Evolutionary conservation across 2,888 invertebrate genomes (phyloP).

Genomic region (Sepiola atlantica): DNA sequence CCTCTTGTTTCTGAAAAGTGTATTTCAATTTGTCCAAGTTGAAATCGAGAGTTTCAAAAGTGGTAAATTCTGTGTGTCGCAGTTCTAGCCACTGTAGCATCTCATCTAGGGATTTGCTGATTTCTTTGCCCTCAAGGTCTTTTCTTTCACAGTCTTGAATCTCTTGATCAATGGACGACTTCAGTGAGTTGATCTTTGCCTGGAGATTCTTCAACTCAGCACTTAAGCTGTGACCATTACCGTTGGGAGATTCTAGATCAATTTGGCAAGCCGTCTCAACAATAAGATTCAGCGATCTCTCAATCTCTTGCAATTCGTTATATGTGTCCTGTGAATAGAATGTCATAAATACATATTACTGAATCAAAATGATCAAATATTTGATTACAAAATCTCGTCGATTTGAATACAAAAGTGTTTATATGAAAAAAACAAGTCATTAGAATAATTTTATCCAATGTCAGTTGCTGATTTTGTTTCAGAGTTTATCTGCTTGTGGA

Average conservation of each 20-base stretch:
- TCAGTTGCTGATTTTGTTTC: too few species aligned
- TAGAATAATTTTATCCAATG: too few species aligned
- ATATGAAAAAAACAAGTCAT: not conserved
- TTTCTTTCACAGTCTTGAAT: slow-evolving; percentile 87
- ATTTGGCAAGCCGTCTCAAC: slow-evolving; percentile 76
- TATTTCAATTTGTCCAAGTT: slow-evolving; percentile 62
- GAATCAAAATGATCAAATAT: not conserved
- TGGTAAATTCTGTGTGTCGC: slow-evolving; percentile 61
- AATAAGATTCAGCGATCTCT: slow-evolving; percentile 85
- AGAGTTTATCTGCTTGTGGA: too few species aligned
- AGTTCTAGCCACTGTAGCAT: slow-evolving; percentile 66
- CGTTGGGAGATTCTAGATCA: slow-evolving; percentile 40
- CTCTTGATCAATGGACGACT: slow-evolving; percentile 88
- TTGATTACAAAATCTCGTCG: not conserved
- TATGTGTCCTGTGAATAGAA: slow-evolving; percentile 76
- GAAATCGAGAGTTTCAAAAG: slow-evolving; percentile 61
- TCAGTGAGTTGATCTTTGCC: slow-evolving; percentile 81
- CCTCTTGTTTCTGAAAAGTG: slow-evolving; percentile 65
- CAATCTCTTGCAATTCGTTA: slow-evolving; percentile 91
- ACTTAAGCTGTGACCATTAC: slow-evolving; percentile 81
- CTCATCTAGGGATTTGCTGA: slow-evolving; percentile 63
- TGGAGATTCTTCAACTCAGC: slow-evolving; percentile 90
- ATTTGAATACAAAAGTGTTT: not conserved
- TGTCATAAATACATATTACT: not conserved
- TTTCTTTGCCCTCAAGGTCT: slow-evolving; percentile 63